Base-by-base conservation (phyloP, 92 coral and sea anemone genomes). In the Virgularia gustaviana region DNA sequence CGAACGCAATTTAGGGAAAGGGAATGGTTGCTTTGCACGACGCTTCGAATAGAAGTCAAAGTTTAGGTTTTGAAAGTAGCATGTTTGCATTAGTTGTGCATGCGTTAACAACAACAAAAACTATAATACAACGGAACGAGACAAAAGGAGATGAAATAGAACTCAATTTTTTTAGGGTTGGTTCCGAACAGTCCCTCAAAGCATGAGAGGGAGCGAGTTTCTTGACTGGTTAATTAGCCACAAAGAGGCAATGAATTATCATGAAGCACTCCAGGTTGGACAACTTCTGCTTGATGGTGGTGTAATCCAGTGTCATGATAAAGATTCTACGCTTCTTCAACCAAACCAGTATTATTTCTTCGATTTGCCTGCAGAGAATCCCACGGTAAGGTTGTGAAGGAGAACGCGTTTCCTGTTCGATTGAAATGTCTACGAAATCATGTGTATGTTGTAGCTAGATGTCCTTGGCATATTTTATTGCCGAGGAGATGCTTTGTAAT, bases 301-400 rank as follows among this genome's bases (percentile, higher is more conserved):
- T 11, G 83, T 86, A 24, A 52, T 92, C 9, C 96, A 87, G 45
- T 85, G 90, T 63, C 88, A 81, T 6, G 83, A 89, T 8, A 89
- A 92, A 70, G 90, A 92, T 45, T 77, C 67, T 15, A 65, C 36
- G 29, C 84, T 86, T 78, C 90, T 87, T 32, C 96, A 89, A 66
- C 89, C 77, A 59, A 94, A 92, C 19, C 94, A 89, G 39, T 92
- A 86, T 42, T 92, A 89, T 75, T 82, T 80, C 56, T 92, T 92
- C 54, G 68, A 76, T 68, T 49, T 68, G 24, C 24, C 75, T 1
- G 43, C 35, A 27, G 75, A 33, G 22, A 12, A 19, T 19, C 75
- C 15, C 30, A 49, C 49, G 75, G 75, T 68, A 49, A 60, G 63
- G 0, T 9, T 57, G 28, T 20, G 13, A 27, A 12, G 11, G 34